phyloP scores from a whole-genome alignment of 2,113 vertebrate species.

The Petromus typicus region DNA sequence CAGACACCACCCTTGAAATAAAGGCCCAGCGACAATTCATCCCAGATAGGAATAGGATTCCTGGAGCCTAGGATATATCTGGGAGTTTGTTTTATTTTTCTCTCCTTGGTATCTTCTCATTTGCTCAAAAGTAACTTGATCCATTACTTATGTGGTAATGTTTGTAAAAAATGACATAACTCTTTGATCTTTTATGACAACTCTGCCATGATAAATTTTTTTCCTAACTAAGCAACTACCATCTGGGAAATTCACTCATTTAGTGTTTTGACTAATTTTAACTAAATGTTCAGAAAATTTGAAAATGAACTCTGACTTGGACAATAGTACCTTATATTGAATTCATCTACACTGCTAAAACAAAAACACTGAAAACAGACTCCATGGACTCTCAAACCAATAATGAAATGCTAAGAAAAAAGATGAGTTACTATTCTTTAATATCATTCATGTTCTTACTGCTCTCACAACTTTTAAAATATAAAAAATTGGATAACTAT shows the following conservation, averaged over 20 bases:
- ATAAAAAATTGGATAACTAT: background rate
- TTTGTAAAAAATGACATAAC: background rate
- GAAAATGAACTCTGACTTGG: constrained; percentile 17
- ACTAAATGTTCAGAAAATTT: background rate
- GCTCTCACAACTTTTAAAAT: background rate
- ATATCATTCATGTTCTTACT: background rate
- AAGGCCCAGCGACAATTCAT: background rate
- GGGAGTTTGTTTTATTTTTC: background rate
- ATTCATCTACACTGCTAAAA: constrained; percentile 20
- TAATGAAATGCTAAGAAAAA: constrained; percentile 2
- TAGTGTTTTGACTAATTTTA: background rate
- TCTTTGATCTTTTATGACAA: background rate
- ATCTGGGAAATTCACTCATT: background rate
- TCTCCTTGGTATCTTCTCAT: background rate
- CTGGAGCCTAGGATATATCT: background rate
- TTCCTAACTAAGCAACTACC: background rate
- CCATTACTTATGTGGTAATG: background rate
- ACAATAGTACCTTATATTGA: background rate
- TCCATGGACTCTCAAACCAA: background rate
- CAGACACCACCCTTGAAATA: background rate
- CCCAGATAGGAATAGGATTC: too few species aligned
- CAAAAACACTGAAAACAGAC: background rate
- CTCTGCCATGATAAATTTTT: background rate
- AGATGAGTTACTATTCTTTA: background rate
- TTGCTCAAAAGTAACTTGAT: background rate